A percentile compares a stretch with the other conserved stretches of the same genome.
These are phyloP conservation scores for Dryadula phaetusa DNA, from an alignment of 2,888 invertebrate genomes.

Conservation along the genomic window DNA sequence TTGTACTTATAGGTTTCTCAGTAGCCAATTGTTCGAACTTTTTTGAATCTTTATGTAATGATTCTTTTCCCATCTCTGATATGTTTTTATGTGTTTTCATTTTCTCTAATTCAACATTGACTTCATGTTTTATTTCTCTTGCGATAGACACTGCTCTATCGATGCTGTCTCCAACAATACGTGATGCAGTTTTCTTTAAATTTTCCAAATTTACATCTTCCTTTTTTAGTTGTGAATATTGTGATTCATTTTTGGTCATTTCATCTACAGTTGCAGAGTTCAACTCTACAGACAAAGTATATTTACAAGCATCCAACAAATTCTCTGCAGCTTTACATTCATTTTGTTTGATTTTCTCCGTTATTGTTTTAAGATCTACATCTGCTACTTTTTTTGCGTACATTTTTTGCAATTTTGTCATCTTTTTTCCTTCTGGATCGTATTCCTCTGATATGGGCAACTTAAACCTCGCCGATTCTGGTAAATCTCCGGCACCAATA, in stretches of 20 bases:
- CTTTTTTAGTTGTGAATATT: constrained; percentile 53
- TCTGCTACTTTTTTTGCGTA: constrained; percentile 28
- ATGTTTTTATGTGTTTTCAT: not conserved
- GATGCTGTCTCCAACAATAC: constrained; percentile 68
- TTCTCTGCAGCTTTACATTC: constrained; percentile 9
- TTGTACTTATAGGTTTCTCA: not conserved
- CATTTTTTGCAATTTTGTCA: constrained; percentile 39
- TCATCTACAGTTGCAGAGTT: constrained; percentile 16
- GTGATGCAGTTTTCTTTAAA: constrained; percentile 66
- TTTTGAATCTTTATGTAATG: not conserved
- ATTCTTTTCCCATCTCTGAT: not conserved
- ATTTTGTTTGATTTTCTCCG: not conserved
- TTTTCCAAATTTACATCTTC: constrained; percentile 59
- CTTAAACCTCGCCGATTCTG: constrained; percentile 62
- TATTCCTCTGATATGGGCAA: constrained; percentile 71
- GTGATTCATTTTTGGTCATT: constrained; percentile 35
- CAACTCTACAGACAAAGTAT: constrained; percentile 10
- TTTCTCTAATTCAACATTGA: constrained; percentile 56
- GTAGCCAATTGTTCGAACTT: not conserved
- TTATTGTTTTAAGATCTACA: constrained; percentile 38
- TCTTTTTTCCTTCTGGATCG: constrained; percentile 61
- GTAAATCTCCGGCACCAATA: constrained; percentile 48
- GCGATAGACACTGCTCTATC: constrained; percentile 66
- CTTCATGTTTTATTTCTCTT: constrained; percentile 66
- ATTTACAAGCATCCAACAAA: constrained; percentile 6